Percentiles rank a stretch among this genome's conserved stretches.
phyloP scores from a whole-genome alignment of 2,888 invertebrate genomes.

The Polia nebulosa region DNA sequence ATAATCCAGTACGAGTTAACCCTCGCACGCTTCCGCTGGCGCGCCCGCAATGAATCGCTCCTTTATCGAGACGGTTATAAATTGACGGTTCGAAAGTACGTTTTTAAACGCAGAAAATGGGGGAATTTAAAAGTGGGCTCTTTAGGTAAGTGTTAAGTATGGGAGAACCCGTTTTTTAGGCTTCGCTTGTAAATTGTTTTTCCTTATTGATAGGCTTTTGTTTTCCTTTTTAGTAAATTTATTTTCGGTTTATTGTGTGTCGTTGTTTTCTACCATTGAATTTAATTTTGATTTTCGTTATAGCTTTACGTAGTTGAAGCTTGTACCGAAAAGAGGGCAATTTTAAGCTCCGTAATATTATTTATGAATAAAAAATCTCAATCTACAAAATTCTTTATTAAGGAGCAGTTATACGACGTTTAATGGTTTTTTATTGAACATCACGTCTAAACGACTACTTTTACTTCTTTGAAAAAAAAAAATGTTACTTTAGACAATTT shows the following conservation, averaged over 20 bases:
- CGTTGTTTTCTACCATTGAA: not conserved
- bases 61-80: conserved; percentile 75
- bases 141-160: conserved; percentile 66
- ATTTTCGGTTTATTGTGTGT: conserved; percentile 25
- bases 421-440: too few species aligned
- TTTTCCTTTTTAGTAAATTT: conserved; percentile 40
- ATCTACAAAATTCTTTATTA: too few species aligned
- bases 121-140: conserved; percentile 73
- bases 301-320: too few species aligned
- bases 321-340: too few species aligned
- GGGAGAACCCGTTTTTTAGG: conserved; percentile 41
- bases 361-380: too few species aligned
- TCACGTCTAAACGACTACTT: too few species aligned
- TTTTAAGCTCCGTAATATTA: too few species aligned
- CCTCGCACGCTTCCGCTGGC: conserved; percentile 59
- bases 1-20: conserved; percentile 25
- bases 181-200: conserved; percentile 53
- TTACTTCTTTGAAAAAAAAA: too few species aligned
- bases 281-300: not conserved
- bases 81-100: conserved; percentile 74
- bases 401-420: too few species aligned
- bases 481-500: too few species aligned
- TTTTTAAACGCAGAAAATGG: conserved; percentile 72
- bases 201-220: conserved; percentile 54
- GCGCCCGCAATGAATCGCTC: conserved; percentile 59